These are phyloP conservation scores for Crossaster papposus DNA, from an alignment of 53 echinoderm and acorn worm genomes.

Conservation along the genomic window DNA sequence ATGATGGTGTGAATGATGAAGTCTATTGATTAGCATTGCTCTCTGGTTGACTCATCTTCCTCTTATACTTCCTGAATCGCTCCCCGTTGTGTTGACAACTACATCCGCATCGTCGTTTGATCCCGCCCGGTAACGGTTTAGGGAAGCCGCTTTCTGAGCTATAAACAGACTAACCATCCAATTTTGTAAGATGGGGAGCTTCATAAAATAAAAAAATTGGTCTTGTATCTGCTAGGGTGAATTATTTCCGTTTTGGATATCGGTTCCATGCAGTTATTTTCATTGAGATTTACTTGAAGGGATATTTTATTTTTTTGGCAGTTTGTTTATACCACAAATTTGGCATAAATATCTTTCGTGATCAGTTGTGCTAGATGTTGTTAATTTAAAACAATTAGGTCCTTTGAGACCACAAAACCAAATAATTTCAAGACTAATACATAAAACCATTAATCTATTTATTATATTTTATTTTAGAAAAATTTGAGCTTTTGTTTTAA, in stretches of 20 bases:
- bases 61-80: conserved; percentile 47
- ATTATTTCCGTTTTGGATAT: neutral
- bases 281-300: neutral
- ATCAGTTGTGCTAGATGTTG: no score
- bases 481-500: no score
- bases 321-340: neutral
- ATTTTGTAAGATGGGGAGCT: neutral
- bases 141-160: neutral
- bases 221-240: neutral
- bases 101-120: conserved; percentile 30
- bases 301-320: neutral
- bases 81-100: conserved; percentile 21
- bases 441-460: no score
- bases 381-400: no score
- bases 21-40: conserved; percentile 48
- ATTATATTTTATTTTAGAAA: no score
- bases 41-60: conserved; percentile 59
- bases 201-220: neutral
- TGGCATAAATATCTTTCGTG: neutral
- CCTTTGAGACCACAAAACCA: no score
- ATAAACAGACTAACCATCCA: neutral
- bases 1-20: neutral
- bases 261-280: neutral
- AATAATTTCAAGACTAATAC: no score
- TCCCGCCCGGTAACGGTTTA: conserved; percentile 5